Evolutionary conservation across 2,888 invertebrate genomes (phyloP), one percentile per base, ranked within the genome.

Genomic region (Scelioninae gen. 2): DNA sequence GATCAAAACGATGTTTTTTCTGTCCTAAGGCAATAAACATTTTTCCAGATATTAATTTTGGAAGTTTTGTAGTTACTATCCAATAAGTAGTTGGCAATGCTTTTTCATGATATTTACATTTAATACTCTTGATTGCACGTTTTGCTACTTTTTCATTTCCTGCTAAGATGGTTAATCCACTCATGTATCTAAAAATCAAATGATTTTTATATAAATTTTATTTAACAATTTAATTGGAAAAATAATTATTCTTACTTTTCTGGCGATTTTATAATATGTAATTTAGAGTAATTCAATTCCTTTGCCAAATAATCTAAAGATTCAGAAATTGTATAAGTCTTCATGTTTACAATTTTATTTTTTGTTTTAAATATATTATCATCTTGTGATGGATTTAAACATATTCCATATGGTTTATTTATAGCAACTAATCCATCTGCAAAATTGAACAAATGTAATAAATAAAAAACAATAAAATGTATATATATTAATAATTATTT

Each of bases 51-150:
- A 46, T 19, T 52, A 61, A 43, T 60, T 31, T 70, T 16, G 73
- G 73, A 22, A 64, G 52, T 70, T 69, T 76, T 19, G 73, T 70
- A 4, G 74, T 76, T 13, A 76, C 46, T 33, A 76, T 74, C 76
- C 76, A 76, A 28, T 76, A 76, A 28, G 64, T 52, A 2, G 16
- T 25, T 33, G 74, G 60, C 3, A 52, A 57, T 37, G 1, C 1
- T 41, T 63, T 41, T 5, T 11, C 10, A 28, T 13, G 11, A 0
- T n/a, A 1, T 31, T 15, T 45, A 11, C 35, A 9, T 2, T 9
- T 13, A 15, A 61, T 15, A 57, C 55, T 5, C 37, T 63, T 69
- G 0, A 6, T 22, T 16, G 64, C 13, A n/a, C 15, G 33, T 15
- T 48, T 69, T 16, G 19, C 6, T 0, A 52, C 15, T 13, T 63